These are phyloP conservation scores for Danaus melanippus DNA, from an alignment of 1,140 invertebrate genomes.

Conservation along the genomic window DNA sequence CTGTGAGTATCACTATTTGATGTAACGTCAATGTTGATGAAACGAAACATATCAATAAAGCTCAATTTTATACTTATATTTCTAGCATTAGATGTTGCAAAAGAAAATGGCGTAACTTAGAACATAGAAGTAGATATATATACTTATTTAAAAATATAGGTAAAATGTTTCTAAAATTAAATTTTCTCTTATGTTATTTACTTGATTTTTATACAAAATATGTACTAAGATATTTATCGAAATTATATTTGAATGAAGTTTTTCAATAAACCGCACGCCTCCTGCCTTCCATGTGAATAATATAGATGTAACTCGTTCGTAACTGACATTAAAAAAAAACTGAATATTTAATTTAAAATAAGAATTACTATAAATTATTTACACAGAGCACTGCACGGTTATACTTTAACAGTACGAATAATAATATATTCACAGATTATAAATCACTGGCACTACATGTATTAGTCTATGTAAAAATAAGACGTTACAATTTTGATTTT, in stretches of 20 bases:
- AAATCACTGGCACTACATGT: too few species aligned
- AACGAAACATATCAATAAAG: conserved; percentile 67
- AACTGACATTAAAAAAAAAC: conserved; percentile 30
- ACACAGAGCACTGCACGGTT: conserved; percentile 25
- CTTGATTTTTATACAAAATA: conserved; percentile 15
- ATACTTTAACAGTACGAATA: conserved; percentile 9
- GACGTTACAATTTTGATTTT: too few species aligned
- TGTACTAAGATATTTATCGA: conserved; percentile 4
- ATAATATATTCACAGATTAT: too few species aligned
- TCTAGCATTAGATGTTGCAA: conserved; percentile 59
- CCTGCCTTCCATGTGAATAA: conserved; percentile 64
- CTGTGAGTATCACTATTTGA: too few species aligned
- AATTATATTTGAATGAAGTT: too few species aligned
- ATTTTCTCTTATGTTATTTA: conserved; percentile 13
- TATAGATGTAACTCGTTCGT: conserved; percentile 36
- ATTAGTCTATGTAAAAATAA: too few species aligned
- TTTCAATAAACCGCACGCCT: conserved; percentile 35
- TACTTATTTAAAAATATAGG: conserved; percentile 32
- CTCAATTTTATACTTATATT: conserved; percentile 69
- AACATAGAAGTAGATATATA: conserved; percentile 19
- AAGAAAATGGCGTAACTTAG: conserved; percentile 43
- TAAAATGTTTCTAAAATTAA: conserved; percentile 26
- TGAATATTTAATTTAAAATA: conserved; percentile 29
- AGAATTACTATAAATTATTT: conserved; percentile 26
- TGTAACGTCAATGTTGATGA: conserved; percentile 12